Percentiles rank a stretch among this genome's conserved stretches.
phyloP scores from a whole-genome alignment of 2,888 invertebrate genomes.

The Dolomedes plantarius region DNA sequence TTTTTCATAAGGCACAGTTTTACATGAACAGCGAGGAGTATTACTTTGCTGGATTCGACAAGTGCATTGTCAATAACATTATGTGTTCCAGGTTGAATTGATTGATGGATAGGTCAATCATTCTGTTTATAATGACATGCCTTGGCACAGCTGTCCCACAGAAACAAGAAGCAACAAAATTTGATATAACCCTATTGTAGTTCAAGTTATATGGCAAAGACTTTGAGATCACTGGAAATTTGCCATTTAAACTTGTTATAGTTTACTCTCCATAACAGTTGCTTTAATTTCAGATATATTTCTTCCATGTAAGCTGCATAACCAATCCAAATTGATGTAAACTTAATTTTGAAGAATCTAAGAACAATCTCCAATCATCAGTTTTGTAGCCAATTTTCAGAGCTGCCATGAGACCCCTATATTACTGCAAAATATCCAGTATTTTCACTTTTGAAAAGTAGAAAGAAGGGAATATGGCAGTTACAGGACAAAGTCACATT shows the following conservation, averaged over 20 bases:
- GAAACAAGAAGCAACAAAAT: slow-evolving; percentile 9
- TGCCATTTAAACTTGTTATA: slow-evolving; percentile 14
- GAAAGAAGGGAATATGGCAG: slow-evolving; percentile 9
- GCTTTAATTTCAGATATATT: neutral
- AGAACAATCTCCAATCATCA: no score
- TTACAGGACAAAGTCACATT: neutral
- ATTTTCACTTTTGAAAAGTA: neutral
- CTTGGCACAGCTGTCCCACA: no score
- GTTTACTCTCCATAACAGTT: slow-evolving; percentile 8
- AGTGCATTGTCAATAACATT: neutral
- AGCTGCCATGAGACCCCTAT: no score
- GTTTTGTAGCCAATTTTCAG: no score
- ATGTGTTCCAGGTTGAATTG: slow-evolving; percentile 3
- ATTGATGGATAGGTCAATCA: slow-evolving; percentile 1
- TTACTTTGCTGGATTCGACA: no score
- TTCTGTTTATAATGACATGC: no score
- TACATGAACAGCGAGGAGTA: no score
- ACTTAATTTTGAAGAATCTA: no score
- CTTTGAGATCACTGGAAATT: neutral
- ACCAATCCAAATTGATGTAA: neutral
- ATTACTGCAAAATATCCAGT: slow-evolving; percentile 6
- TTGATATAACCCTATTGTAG: slow-evolving; percentile 6
- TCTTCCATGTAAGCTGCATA: slow-evolving; percentile 5
- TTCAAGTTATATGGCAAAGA: slow-evolving; percentile 12
- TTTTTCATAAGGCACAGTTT: no score